These are phyloP conservation scores for Masticophis lateralis DNA, from an alignment of 2,797 vertebrate genomes.

Conservation along the genomic window DNA sequence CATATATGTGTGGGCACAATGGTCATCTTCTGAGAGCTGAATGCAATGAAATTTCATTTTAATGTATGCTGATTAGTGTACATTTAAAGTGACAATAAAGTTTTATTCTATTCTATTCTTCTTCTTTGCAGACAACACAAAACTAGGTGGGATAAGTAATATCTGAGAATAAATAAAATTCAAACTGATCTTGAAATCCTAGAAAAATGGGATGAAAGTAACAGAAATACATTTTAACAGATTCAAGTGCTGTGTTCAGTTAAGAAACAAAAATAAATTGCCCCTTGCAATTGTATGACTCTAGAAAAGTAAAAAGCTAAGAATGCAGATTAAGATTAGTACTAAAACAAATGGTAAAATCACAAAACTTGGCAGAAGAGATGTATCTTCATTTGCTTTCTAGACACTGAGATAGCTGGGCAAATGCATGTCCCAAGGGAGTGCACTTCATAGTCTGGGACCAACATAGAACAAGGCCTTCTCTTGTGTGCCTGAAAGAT, in stretches of 20 bases:
- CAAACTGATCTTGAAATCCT: background rate
- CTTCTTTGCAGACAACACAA: background rate
- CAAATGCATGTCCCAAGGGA: background rate
- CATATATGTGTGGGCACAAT: background rate
- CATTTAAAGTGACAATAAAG: background rate
- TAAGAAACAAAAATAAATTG: background rate
- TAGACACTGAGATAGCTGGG: background rate
- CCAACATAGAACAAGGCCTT: background rate
- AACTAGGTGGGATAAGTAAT: background rate
- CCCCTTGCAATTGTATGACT: background rate
- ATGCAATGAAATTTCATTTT: background rate
- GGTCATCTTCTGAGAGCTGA: background rate
- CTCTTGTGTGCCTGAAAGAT: background rate
- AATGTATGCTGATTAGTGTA: background rate
- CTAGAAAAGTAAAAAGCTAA: background rate
- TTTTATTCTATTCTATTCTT: background rate
- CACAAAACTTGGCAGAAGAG: background rate
- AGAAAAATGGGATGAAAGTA: background rate
- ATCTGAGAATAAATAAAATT: background rate
- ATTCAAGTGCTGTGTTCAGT: background rate
- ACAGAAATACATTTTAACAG: background rate
- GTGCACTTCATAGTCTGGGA: background rate
- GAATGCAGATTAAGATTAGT: background rate
- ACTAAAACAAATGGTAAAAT: background rate
- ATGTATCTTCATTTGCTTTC: background rate